Base-by-base conservation (phyloP, 2,888 invertebrate genomes). In the Orchesellides sinensis region DNA sequence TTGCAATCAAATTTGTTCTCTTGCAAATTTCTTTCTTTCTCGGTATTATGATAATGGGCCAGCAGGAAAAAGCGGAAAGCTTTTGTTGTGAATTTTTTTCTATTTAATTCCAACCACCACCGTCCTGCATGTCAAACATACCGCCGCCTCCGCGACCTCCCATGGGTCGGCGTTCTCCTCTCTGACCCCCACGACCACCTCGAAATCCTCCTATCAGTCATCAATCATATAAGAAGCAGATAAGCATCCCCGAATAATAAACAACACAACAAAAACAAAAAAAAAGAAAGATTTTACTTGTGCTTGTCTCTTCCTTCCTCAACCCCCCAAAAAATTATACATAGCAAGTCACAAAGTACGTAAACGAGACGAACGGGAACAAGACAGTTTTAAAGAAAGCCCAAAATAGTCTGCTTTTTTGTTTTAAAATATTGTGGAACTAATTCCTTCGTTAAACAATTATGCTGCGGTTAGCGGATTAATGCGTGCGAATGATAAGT, bases 131-230 rank as follows among this genome's bases (percentile, higher is more conserved):
- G 65, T 85, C 81, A 85, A 85, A 85, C 81, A 81, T 82, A 83
- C 84, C 85, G 83, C 85, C 84, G 78, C 86, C 81, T 84, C 86
- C 85, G 66, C 85, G 84, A 84, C 40, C 72, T 74, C 83, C 83
- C 77, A 77, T 78, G 70, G 75, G 82, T 78, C 77, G 72, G 77
- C 73, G 59, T 77, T 72, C 77, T 65, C 83, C 93, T 88, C 85
- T 65, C 68, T 84, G 79, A 75, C 86, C 83, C 73, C 86, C 84
- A 52, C 85, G 84, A 66, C 83, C 83, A 81, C 86, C 86, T 27
- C 86, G 77, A 80, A 82, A 82, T 82, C 84, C 84, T 69, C 84
- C 83, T 83, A 83, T 78, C 78, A 70, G 78, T 83, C 83, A 83
- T 77, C n/a, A n/a, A n/a, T n/a, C 82, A 83, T 68, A 83, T 63